These are phyloP conservation scores for Polypterus senegalus DNA, from an alignment of 2,113 vertebrate species.

Conservation along the genomic window DNA sequence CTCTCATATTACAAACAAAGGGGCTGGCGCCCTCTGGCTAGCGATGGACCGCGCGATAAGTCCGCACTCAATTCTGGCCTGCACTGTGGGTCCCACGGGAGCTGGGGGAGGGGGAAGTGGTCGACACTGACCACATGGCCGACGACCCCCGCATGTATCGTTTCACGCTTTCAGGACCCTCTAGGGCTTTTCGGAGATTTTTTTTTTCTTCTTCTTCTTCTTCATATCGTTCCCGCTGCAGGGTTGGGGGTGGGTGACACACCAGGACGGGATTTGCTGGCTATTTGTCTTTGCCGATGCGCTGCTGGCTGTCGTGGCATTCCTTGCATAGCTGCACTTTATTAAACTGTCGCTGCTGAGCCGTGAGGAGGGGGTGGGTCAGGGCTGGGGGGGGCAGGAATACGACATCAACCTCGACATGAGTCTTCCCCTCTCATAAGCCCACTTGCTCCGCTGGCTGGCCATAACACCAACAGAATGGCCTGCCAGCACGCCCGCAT, in stretches of 20 bases:
- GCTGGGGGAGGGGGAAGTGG: constrained; percentile 1
- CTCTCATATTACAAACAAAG: constrained; percentile 19
- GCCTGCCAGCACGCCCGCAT: constrained; percentile 19
- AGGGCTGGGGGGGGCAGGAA: constrained; percentile 32
- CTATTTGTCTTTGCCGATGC: constrained; percentile 31
- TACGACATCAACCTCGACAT: constrained; percentile 1
- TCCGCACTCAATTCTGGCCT: constrained; percentile 21
- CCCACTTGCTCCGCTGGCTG: neutral
- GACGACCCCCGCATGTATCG: neutral
- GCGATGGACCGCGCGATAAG: neutral
- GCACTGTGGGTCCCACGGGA: constrained; percentile 15
- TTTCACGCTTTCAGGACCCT: neutral
- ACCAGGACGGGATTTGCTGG: constrained; percentile 1
- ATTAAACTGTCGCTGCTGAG: constrained; percentile 56
- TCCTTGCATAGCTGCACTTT: constrained; percentile 56
- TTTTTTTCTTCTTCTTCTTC: neutral
- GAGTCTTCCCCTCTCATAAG: no score
- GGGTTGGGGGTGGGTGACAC: constrained; percentile 25
- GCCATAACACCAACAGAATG: neutral
- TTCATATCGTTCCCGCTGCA: constrained; percentile 1
- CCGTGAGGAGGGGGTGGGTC: constrained; percentile 48
- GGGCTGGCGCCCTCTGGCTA: constrained; percentile 15
- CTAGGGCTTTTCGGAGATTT: neutral
- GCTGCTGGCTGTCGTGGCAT: constrained; percentile 50
- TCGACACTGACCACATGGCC: neutral